phyloP scores from a whole-genome alignment of 1,140 invertebrate genomes.

The Varroa destructor region DNA sequence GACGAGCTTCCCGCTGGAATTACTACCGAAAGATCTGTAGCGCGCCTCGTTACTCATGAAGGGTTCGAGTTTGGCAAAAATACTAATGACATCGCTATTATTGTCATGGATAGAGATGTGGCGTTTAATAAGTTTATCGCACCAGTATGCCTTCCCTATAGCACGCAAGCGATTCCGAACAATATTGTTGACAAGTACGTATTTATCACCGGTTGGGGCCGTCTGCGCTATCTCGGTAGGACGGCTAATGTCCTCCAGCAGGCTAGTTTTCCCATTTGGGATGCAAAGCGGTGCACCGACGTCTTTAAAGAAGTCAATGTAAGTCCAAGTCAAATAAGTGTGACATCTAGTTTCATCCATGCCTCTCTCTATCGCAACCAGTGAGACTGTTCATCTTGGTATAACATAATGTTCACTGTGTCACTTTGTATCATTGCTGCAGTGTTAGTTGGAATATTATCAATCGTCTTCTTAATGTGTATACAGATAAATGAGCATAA shows the following conservation, averaged over 20 bases:
- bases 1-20: background rate
- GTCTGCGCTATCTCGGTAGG: constrained; percentile 4
- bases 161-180: background rate
- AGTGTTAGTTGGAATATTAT: too few species aligned
- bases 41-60: constrained; percentile 6
- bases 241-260: constrained; percentile 14
- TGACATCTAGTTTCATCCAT: too few species aligned
- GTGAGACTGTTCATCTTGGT: too few species aligned
- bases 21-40: background rate
- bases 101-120: constrained; percentile 17
- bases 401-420: too few species aligned
- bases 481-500: too few species aligned
- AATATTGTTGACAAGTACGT: constrained; percentile 18
- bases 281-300: constrained; percentile 6
- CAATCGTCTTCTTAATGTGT: too few species aligned
- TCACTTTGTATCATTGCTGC: too few species aligned
- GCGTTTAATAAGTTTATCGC: constrained; percentile 10
- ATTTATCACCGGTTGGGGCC: constrained; percentile 12
- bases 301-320: constrained; percentile 13
- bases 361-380: too few species aligned
- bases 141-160: constrained; percentile 19
- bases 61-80: constrained; percentile 10
- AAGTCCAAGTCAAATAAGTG: background rate
- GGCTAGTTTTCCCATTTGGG: constrained; percentile 17
- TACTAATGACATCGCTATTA: constrained; percentile 17